Percentiles rank a stretch among this genome's conserved stretches.
These are phyloP conservation scores for Gavia stellata DNA, from an alignment of 2,113 vertebrate genomes.

Conservation along the genomic window DNA sequence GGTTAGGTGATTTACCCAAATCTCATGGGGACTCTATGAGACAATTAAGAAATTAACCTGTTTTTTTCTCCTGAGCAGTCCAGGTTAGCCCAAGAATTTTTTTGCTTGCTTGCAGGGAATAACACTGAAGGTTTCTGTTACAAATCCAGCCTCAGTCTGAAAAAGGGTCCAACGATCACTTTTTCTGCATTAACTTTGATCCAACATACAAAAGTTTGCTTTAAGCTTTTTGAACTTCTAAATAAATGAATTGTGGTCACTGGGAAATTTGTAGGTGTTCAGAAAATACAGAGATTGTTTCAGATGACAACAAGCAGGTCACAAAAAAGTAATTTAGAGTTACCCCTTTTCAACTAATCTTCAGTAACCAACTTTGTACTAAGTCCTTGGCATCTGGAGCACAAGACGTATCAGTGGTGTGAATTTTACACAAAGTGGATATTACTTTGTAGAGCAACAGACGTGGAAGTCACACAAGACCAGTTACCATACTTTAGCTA, in stretches of 20 bases:
- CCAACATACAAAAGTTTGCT: neutral
- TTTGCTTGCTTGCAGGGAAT: neutral
- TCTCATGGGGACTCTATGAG: neutral
- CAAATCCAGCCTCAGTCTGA: neutral
- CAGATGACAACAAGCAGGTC: neutral
- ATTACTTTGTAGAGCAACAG: neutral
- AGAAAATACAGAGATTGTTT: neutral
- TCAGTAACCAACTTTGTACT: neutral
- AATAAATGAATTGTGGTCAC: neutral
- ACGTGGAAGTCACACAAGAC: neutral
- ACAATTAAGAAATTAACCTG: neutral
- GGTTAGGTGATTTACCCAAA: neutral
- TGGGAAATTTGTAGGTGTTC: neutral
- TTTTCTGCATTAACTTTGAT: neutral
- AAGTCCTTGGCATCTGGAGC: neutral
- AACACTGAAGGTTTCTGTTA: neutral
- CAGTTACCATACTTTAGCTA: neutral
- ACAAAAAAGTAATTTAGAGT: neutral
- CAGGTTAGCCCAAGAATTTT: neutral
- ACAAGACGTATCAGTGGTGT: neutral
- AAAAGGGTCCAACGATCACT: neutral
- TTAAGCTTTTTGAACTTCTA: neutral
- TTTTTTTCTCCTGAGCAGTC: neutral
- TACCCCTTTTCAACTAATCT: neutral
- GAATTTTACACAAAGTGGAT: neutral